These are phyloP conservation scores for Puntigrus tetrazona DNA, from an alignment of 2,113 vertebrate species.

Conservation along the genomic window DNA sequence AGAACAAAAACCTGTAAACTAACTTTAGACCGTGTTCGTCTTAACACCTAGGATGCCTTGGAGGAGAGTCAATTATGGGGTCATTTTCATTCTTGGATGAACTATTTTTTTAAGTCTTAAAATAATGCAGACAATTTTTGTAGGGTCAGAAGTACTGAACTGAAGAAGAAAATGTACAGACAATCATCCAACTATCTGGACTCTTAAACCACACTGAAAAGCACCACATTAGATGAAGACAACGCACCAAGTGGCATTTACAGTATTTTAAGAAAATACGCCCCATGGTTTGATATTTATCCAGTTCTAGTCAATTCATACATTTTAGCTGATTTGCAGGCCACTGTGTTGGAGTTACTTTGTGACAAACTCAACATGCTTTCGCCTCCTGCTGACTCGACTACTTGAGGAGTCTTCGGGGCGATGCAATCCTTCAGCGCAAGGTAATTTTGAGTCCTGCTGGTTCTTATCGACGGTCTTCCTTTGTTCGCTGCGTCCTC, in stretches of 20 bases:
- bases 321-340: neutral
- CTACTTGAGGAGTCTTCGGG: slow-evolving; percentile 46
- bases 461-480: slow-evolving; percentile 6
- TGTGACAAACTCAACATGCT: slow-evolving; percentile 70
- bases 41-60: no score
- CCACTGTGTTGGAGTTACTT: slow-evolving; percentile 15
- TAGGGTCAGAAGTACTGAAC: neutral
- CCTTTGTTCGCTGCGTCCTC: slow-evolving; percentile 45
- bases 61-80: no score
- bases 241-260: neutral
- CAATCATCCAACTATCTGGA: neutral
- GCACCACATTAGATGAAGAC: neutral
- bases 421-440: slow-evolving; percentile 57
- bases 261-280: neutral
- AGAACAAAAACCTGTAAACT: no score
- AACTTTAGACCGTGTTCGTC: no score
- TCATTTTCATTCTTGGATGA: no score
- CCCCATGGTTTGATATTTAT: neutral
- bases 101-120: no score
- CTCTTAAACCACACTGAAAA: neutral
- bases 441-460: slow-evolving; percentile 58
- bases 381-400: slow-evolving; percentile 51
- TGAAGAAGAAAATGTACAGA: neutral
- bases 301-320: neutral
- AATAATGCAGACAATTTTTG: neutral